Base-by-base conservation (phyloP, 2,888 invertebrate genomes). In the Rhodophaea formosa region DNA sequence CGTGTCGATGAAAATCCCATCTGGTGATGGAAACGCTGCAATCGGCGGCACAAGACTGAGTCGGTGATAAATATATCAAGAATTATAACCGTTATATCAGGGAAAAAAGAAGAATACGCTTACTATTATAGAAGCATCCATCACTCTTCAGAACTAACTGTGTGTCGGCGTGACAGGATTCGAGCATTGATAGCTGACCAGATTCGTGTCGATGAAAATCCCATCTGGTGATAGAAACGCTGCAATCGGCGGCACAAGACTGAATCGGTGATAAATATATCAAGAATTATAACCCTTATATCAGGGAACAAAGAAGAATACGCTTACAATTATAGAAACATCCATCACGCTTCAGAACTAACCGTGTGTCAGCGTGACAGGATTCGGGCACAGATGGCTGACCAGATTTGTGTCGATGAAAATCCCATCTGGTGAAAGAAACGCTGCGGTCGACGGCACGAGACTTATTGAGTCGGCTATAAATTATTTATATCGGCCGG, bases 321-420 rank as follows among this genome's bases (percentile, higher is more conserved):
- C n/a, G n/a, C n/a, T n/a, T n/a, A n/a, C n/a, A n/a, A n/a, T n/a
- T n/a, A n/a, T n/a, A n/a, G n/a, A n/a, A n/a, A n/a, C n/a, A n/a
- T n/a, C n/a, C n/a, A n/a, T n/a, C n/a, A n/a, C n/a, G n/a, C n/a
- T 54, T 45, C 3, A 12, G n/a, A 53, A 35, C 16, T 1, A 16
- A 52, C 80, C 42, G 80, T 87, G 66, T 84, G 83, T 86, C 72
- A 58, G 66, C 53, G 61, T 8, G 10, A 57, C 51, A 62, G 77
- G 81, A 83, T 82, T 82, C 71, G 80, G 80, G 74, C 86, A 85
- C 88, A 89, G 86, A 88, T 88, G 88, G 86, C 72, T 68, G 77
- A 71, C 76, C 80, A 84, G 87, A 88, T 88, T 85, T 80, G 74
- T 75, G 76, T 75, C 70, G 76, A 79, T 80, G 79, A 70, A 83